Conservation (phyloP, 2,888 invertebrate genomes). For the Drosophila dives region DNA sequence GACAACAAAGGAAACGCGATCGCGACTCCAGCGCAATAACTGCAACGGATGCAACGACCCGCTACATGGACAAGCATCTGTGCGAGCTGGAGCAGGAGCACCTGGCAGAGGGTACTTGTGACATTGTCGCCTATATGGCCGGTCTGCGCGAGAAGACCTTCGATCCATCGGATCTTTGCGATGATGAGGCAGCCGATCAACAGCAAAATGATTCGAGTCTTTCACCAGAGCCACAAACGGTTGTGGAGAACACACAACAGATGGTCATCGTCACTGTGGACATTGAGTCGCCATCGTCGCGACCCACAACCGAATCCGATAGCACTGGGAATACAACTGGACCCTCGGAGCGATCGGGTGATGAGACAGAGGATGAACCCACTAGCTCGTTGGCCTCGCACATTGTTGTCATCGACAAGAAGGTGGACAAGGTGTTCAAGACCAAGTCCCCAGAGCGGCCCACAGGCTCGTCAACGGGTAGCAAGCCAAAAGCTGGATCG, state of each 20-base stretch:
- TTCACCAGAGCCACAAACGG: slow-evolving; percentile 84
- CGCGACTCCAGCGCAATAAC: slow-evolving; percentile 49
- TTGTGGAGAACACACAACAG: slow-evolving; percentile 83
- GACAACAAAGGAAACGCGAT: slow-evolving; percentile 51
- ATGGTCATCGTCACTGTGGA: slow-evolving; percentile 82
- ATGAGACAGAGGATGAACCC: slow-evolving; percentile 81
- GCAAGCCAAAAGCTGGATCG: slow-evolving; percentile 69
- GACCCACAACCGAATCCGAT: slow-evolving; percentile 81
- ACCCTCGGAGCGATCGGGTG: slow-evolving; percentile 84
- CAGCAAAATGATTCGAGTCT: slow-evolving; percentile 84
- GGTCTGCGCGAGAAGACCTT: slow-evolving; percentile 84
- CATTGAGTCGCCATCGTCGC: slow-evolving; percentile 82
- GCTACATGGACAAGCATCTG: slow-evolving; percentile 85
- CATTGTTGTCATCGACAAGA: slow-evolving; percentile 84
- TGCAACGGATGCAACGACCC: slow-evolving; percentile 66
- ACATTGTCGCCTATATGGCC: slow-evolving; percentile 85
- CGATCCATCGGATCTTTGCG: slow-evolving; percentile 77
- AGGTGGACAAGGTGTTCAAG: slow-evolving; percentile 85
- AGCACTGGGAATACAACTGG: slow-evolving; percentile 82
- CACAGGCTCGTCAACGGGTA: slow-evolving; percentile 29
- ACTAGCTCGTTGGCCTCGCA: slow-evolving; percentile 59
- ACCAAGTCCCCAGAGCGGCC: slow-evolving; percentile 78
- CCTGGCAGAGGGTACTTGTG: slow-evolving; percentile 82
- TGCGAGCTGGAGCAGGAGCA: slow-evolving; percentile 84
- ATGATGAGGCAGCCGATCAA: slow-evolving; percentile 76